Base-by-base conservation (phyloP, 2,113 vertebrate species). In the Turnix velox region DNA sequence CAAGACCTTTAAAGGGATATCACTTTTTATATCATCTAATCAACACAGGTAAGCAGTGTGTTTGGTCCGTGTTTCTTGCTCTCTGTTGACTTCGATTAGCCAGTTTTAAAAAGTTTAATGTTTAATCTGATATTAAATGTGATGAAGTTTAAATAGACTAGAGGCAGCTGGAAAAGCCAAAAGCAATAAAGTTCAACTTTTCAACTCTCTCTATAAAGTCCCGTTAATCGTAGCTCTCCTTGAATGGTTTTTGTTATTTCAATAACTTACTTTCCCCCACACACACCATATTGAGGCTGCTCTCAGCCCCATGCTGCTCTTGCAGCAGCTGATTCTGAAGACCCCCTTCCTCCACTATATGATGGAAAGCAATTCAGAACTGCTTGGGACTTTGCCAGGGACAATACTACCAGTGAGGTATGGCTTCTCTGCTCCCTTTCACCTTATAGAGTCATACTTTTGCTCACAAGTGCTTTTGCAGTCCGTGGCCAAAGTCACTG, bases 1-100 rank as follows among this genome's bases (percentile, higher is more conserved):
- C 94, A 79, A 71, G 55, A 62, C 52, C 80, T 94, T 95, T 96
- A 90, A 95, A 88, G 77, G 43, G 17, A 93, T 94, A 96, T 81
- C 68, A 81, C 52, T 25, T 85, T 94, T 90, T 92, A 94, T 91
- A 65, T 87, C 72, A 52, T 74, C 74, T 96, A 92, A 95, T 95
- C 96, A 92, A 82, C 24, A 20, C 2, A 76, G 71, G 59, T 83
- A 88, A 88, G 65, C 87, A 72, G 69, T 4, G 22, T 23, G 39
- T n/a, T 31, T 63, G 37, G 37, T 48, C 48, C 81, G 65, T 57
- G 52, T 67, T 57, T 33, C 61, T 37, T 43, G 40, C 13, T 91
- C 31, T 69, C 52, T 59, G 31, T 45, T 82, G 78, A 55, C 66
- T 80, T 40, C 57, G 31, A 46, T 74, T 79, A 77, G 74, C 52